These are phyloP conservation scores for Cephus runcator DNA, from an alignment of 2,888 invertebrate genomes.

Conservation along the genomic window DNA sequence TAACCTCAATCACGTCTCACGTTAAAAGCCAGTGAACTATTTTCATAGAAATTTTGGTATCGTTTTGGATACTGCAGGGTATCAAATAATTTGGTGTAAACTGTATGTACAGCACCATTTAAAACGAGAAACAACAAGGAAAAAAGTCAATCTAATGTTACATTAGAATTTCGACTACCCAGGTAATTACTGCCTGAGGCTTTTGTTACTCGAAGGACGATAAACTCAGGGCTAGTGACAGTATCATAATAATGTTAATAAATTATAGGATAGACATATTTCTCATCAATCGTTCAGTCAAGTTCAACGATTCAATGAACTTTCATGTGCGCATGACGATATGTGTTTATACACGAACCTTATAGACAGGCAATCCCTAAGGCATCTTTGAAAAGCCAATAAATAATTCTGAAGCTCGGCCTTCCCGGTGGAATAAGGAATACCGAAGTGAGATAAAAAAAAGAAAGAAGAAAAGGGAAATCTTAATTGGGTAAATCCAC, in stretches of 20 bases:
- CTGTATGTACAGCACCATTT: neutral
- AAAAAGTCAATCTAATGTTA: neutral
- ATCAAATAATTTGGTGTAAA: neutral
- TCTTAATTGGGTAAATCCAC: neutral
- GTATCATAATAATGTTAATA: neutral
- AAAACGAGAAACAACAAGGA: neutral
- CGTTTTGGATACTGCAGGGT: neutral
- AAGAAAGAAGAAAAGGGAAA: neutral
- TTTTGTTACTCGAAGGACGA: slow-evolving; percentile 1
- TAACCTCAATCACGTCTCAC: neutral
- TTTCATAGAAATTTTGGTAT: neutral
- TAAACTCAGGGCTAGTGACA: slow-evolving; percentile 28
- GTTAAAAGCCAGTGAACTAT: neutral
- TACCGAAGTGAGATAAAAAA: neutral
- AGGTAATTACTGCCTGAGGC: neutral
- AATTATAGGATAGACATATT: neutral
- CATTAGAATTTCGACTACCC: neutral
- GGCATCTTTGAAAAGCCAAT: neutral
- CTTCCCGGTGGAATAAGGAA: neutral
- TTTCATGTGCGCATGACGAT: neutral
- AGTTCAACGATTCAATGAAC: neutral
- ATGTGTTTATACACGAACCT: neutral
- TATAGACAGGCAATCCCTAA: neutral
- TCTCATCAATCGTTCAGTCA: neutral
- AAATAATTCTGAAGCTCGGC: neutral